Evolutionary conservation across 2,888 invertebrate species (phyloP), one percentile per base, ranked within the genome.

Genomic region (Aspidiotus destructor): DNA sequence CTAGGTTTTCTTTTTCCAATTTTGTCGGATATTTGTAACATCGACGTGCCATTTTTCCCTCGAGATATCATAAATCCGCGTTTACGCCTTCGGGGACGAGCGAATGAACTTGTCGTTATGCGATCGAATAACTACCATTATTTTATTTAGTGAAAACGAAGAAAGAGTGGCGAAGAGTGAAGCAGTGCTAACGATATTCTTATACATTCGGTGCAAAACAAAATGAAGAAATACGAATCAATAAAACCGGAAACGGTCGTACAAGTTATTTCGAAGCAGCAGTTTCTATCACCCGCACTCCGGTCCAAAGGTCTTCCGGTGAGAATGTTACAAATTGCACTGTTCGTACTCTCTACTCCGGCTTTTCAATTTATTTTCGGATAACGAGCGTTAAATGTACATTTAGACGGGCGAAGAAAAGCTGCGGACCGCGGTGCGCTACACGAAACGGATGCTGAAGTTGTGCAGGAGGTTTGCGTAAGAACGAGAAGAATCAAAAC

Each of bases 31-130:
- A 16, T 55, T 55, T 15, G 55, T 55, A 16, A 55, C 55, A 16
- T 55, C 55, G 55, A 55, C 17, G 17, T n/a, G 55, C n/a, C 55
- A 55, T 16, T 55, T 17, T 55, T 55, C 17, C 17, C 55, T 15
- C n/a, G 55, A n/a, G 55, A 55, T 55, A 55, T 55, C 16, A 55
- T 17, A 55, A 55, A 55, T 55, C 55, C 55, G 17, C n/a, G 9
- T 10, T 15, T 55, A 16, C 17, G 55, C 55, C 55, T 55, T 55
- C 55, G n/a, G 55, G 55, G 15, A 55, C 17, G 17, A 55, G 15
- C n/a, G 17, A 55, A 17, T 55, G 55, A 55, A 55, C 55, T 17
- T 55, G 17, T 17, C 55, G 55, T 55, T 55, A 16, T 55, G 16
- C 55, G 55, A 55, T 11, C 55, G 17, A 55, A 55, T 55, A 16